Conservation (phyloP, 2,888 invertebrate species). For the Chalcis sispes region DNA sequence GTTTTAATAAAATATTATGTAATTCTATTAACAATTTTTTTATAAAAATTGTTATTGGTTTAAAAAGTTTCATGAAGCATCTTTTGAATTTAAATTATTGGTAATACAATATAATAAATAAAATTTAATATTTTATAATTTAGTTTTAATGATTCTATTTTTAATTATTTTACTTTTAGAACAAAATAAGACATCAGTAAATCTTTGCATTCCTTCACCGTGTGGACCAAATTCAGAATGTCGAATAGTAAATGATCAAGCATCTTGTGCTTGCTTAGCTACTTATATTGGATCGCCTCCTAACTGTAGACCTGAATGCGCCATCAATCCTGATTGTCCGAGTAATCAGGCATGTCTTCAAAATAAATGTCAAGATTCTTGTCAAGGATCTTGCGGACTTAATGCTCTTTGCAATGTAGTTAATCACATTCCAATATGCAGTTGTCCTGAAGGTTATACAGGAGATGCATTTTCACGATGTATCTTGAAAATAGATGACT, state of each 20-base stretch:
- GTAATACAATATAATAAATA: background rate
- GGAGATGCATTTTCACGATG: slow-evolving; percentile 80
- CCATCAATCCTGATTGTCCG: slow-evolving; percentile 79
- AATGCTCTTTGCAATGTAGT: slow-evolving; percentile 79
- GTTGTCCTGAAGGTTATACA: slow-evolving; percentile 77
- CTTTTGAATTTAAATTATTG: background rate
- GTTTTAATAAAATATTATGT: no score
- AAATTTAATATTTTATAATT: background rate
- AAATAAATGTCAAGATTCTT: slow-evolving; percentile 81
- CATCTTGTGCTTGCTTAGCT: slow-evolving; percentile 79
- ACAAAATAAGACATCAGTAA: slow-evolving; percentile 56
- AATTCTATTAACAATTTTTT: no score
- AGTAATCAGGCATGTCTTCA: slow-evolving; percentile 79
- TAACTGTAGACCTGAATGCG: slow-evolving; percentile 80
- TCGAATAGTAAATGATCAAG: slow-evolving; percentile 77
- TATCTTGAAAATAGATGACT: slow-evolving; percentile 8
- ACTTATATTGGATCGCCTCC: slow-evolving; percentile 79
- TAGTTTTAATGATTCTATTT: background rate
- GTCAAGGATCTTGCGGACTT: slow-evolving; percentile 78
- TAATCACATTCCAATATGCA: slow-evolving; percentile 80
- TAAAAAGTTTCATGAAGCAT: no score
- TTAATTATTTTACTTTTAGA: background rate
- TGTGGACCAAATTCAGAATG: slow-evolving; percentile 80
- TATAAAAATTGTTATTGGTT: no score
- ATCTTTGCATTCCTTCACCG: slow-evolving; percentile 79